These are phyloP conservation scores for Chromobotia macracanthus DNA, from an alignment of 2,797 vertebrate species.

Conservation along the genomic window DNA sequence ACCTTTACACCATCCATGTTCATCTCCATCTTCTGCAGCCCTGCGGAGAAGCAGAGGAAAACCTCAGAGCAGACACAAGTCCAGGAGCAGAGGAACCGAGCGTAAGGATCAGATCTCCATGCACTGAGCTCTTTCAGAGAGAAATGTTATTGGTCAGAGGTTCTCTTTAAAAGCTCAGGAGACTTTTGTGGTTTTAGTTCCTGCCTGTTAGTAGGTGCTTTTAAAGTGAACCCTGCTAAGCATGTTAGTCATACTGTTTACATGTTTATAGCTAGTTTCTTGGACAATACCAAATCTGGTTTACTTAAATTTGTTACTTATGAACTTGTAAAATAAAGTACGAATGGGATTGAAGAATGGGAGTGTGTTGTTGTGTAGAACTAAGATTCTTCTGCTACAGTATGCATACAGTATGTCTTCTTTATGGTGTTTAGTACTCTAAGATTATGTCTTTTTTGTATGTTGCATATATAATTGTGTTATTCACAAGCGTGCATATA, in stretches of 20 bases:
- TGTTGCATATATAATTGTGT: neutral
- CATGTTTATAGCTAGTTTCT: no score
- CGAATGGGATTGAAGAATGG: no score
- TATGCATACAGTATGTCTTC: neutral
- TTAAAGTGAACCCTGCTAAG: no score
- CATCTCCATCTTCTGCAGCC: slow-evolving; percentile 52
- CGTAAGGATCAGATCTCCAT: slow-evolving; percentile 56
- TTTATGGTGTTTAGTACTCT: neutral
- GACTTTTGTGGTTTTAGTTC: no score
- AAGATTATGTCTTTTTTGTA: neutral
- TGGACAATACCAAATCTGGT: no score
- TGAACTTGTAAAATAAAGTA: no score
- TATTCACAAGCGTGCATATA: neutral
- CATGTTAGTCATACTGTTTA: no score
- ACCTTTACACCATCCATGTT: slow-evolving; percentile 63
- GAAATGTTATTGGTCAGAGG: no score
- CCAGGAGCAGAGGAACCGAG: slow-evolving; percentile 51
- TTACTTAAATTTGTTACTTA: no score
- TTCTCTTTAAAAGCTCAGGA: no score
- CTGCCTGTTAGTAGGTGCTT: no score
- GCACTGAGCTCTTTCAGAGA: no score
- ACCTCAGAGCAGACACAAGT: slow-evolving; percentile 55
- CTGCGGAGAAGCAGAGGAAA: slow-evolving; percentile 59
- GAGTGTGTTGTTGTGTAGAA: neutral
- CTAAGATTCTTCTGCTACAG: neutral